Percentiles rank a stretch among this genome's conserved stretches.
phyloP scores from a whole-genome alignment of 2,888 invertebrate species.

The Drosophila anomalipes region DNA sequence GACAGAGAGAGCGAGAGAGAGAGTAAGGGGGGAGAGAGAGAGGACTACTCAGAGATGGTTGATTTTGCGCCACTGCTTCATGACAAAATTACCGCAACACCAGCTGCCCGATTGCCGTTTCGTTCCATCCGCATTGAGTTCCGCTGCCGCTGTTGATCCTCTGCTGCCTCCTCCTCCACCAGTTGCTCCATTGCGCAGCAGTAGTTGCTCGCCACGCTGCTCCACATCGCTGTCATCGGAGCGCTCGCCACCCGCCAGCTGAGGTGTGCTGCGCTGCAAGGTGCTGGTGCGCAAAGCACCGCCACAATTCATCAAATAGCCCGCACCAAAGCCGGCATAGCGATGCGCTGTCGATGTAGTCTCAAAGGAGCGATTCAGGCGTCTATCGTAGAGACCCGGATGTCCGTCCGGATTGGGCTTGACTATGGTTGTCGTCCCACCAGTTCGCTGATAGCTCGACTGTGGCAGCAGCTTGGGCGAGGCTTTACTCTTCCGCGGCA shows the following conservation, averaged over 20 bases:
- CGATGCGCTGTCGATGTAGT: conserved; percentile 82
- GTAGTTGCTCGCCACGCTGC: conserved; percentile 52
- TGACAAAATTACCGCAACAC: conserved; percentile 92
- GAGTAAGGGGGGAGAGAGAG: not conserved
- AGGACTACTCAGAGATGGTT: conserved; percentile 88
- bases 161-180: not conserved
- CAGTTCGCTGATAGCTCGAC: conserved; percentile 45
- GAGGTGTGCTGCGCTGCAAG: conserved; percentile 84
- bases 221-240: conserved; percentile 77
- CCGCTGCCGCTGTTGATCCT: conserved; percentile 23
- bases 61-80: conserved; percentile 91
- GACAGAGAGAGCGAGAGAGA: not conserved
- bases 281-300: conserved; percentile 79
- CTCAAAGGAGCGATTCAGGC: conserved; percentile 85
- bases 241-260: conserved; percentile 71
- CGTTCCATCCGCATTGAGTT: conserved; percentile 69
- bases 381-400: conserved; percentile 84
- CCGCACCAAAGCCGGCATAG: conserved; percentile 81
- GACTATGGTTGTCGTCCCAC: conserved; percentile 56
- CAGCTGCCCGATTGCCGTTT: conserved; percentile 86
- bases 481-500: conserved; percentile 84
- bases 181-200: conserved; percentile 52
- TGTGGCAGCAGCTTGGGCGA: conserved; percentile 68
- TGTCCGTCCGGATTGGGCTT: conserved; percentile 71
- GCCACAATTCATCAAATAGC: conserved; percentile 79